phyloP scores from a whole-genome alignment of 2,888 invertebrate genomes.

The Cantharis rufa region DNA sequence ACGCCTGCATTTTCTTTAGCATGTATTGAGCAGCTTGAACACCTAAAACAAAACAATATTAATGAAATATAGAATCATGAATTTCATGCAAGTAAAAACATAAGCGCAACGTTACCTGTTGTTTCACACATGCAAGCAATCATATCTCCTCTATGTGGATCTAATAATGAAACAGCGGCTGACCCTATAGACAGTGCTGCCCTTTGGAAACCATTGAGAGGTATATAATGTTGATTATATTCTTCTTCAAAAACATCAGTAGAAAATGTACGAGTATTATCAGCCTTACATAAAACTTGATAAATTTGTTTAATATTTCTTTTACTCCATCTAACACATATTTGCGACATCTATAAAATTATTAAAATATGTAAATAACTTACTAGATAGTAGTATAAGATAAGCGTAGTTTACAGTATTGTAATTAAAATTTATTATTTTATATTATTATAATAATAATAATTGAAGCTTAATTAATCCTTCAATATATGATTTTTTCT shows the following conservation, averaged over 20 bases:
- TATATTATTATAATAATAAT: too few species aligned
- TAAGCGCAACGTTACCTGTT: slow-evolving; percentile 62
- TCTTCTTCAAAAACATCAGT: slow-evolving; percentile 62
- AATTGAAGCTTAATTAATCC: too few species aligned
- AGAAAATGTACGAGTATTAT: background rate
- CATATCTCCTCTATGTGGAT: slow-evolving; percentile 89
- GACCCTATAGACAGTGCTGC: slow-evolving; percentile 81
- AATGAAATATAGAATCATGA: background rate
- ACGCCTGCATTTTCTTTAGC: slow-evolving; percentile 73
- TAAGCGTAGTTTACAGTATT: too few species aligned
- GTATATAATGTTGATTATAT: slow-evolving; percentile 66
- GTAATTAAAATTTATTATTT: too few species aligned
- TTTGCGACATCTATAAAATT: background rate
- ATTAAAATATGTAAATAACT: too few species aligned
- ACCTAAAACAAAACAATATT: slow-evolving; percentile 43
- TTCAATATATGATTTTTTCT: too few species aligned
- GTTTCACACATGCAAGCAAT: slow-evolving; percentile 94
- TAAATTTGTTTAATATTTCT: background rate
- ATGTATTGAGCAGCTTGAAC: slow-evolving; percentile 72
- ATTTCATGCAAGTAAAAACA: background rate
- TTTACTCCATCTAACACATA: background rate
- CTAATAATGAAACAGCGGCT: slow-evolving; percentile 77
- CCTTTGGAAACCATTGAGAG: slow-evolving; percentile 74
- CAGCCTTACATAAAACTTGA: background rate
- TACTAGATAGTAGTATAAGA: too few species aligned